Evolutionary conservation across 1,140 invertebrate genomes (phyloP).

Genomic region (Oreohelix idahoensis): DNA sequence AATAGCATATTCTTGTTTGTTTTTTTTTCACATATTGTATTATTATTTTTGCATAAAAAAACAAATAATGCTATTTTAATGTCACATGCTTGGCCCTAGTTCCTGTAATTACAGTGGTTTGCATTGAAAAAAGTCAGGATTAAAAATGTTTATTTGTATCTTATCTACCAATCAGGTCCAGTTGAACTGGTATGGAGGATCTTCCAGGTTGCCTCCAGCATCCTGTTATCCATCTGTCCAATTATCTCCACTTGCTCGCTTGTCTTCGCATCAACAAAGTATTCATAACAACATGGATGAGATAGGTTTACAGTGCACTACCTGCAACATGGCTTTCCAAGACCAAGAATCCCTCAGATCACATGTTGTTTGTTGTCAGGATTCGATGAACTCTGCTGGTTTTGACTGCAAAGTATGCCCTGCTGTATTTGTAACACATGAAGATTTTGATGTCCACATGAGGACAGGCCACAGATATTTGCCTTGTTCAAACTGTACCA

Average conservation of each 20-base stretch:
- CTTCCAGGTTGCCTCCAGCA: not conserved
- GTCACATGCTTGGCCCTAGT: not conserved
- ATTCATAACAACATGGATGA: not conserved
- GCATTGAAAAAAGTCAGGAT: not conserved
- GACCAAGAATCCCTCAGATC: not conserved
- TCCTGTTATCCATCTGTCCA: not conserved
- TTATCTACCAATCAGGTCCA: conserved; percentile 24
- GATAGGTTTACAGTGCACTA: not conserved
- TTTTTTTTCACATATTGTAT: too few species aligned
- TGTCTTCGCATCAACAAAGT: not conserved
- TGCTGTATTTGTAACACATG: not conserved
- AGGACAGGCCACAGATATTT: not conserved
- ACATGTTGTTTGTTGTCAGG: not conserved
- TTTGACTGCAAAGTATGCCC: conserved; percentile 1
- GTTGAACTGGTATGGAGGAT: not conserved
- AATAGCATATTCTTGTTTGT: too few species aligned
- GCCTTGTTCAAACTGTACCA: conserved; percentile 14
- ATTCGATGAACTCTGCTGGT: not conserved
- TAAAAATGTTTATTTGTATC: not conserved
- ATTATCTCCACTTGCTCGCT: not conserved
- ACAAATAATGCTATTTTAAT: too few species aligned
- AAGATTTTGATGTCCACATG: conserved; percentile 13
- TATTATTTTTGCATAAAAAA: too few species aligned
- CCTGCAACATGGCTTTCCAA: not conserved
- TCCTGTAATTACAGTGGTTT: not conserved